Base-by-base conservation (phyloP, 2,113 vertebrate genomes). In the Progne subis region DNA sequence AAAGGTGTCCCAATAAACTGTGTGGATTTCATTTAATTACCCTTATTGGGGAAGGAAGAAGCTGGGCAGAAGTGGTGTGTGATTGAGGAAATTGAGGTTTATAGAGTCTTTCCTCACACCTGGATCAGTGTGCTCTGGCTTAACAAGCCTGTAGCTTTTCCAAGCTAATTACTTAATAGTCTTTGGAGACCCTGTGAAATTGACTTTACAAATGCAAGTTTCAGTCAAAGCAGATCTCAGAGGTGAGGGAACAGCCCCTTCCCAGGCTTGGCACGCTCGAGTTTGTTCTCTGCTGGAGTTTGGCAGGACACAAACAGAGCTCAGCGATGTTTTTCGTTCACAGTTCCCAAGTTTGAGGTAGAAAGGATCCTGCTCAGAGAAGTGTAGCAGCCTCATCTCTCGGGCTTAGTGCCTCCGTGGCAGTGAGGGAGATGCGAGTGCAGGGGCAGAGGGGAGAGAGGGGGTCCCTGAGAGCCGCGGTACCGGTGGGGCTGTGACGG, bases 21-120 rank as follows among this genome's bases (percentile, higher is more conserved):
- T 56, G 59, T 74, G 59, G 47, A 85, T 92, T 71, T 67, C 24
- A 49, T 71, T 70, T 90, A 90, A 74, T 92, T 81, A 41, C 71
- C 63, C 81, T 69, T 44, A 26, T 5, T 90, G 79, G 64, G 78
- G 71, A 69, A 74, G 84, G 78, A 85, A 91, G 89, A 69, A 87
- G 75, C 29, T 80, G 52, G 11, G 44, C 69, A 95, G 86, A 75
- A 92, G 52, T 61, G 69, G 31, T 24, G 9, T 20, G 37, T 70
- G 50, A 49, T 41, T 92, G 93, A 90, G 92, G 94, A 85, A 90
- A 75, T 6, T 8, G 59, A 50, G n/a, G 56, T 96, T 95, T 93
- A 81, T 37, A 24, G 85, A 90, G 81, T 83, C 75, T 69, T 82
- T 92, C 44, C 82, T 96, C 52, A 71, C 96, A 86, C 60, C 1